Evolutionary conservation across 2,888 invertebrate genomes (phyloP).

Genomic region (Aplocera efformata): DNA sequence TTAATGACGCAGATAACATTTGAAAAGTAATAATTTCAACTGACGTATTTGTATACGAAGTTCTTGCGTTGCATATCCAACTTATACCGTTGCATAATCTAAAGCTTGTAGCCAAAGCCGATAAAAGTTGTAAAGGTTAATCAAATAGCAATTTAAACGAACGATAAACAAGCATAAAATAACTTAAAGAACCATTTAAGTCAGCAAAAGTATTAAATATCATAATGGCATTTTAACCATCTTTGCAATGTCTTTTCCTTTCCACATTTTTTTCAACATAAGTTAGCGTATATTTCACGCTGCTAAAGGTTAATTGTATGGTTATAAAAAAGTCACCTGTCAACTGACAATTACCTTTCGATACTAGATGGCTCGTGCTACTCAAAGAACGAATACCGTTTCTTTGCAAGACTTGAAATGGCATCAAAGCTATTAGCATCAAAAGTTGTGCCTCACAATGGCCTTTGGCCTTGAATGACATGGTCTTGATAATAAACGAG

Average conservation of each 20-base stretch:
- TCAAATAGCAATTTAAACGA: conserved; percentile 3
- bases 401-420: conserved; percentile 34
- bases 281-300: conserved; percentile 29
- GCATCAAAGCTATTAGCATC: conserved; percentile 19
- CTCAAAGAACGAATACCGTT: conserved; percentile 22
- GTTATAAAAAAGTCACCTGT: conserved; percentile 40
- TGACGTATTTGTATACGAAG: conserved; percentile 4
- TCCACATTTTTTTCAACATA: conserved; percentile 8
- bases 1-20: conserved; percentile 1
- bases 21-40: conserved; percentile 6
- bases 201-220: conserved; percentile 15
- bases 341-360: conserved; percentile 40
- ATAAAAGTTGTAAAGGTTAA: conserved; percentile 20
- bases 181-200: conserved; percentile 16
- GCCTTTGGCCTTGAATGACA: conserved; percentile 28
- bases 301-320: conserved; percentile 40
- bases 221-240: conserved; percentile 25
- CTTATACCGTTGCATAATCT: conserved; percentile 4
- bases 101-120: not conserved
- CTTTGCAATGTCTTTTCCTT: conserved; percentile 17
- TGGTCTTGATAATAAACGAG: conserved; percentile 14
- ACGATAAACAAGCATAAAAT: not conserved
- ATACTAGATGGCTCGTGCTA: conserved; percentile 31
- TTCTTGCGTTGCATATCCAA: not conserved
- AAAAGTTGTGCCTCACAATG: conserved; percentile 22